Evolutionary conservation across 37 sponge, comb jelly and placozoan species (phyloP), one percentile per base, ranked within the genome.

Genomic region (Cladorhizidae sp.): DNA sequence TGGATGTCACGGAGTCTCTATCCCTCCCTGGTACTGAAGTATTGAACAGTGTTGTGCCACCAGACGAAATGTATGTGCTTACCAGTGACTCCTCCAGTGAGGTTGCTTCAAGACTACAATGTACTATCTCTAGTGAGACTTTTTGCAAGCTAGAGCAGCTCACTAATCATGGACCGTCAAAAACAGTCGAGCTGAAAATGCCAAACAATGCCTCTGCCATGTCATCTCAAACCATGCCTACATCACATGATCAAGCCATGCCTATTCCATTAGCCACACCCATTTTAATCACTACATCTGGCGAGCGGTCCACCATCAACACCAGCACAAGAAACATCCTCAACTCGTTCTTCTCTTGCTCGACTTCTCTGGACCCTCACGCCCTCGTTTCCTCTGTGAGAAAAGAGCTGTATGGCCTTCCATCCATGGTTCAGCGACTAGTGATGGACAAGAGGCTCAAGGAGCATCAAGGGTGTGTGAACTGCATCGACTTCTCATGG

Each of bases 381-480:
- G 23, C 22, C 54, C 3, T 11, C 3, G 77, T 70, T 40, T 42
- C 61, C 40, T 12, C 72, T 6, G 49, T 77, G 72, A 52, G 68
- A 36, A 32, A 29, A 41, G 22, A 37, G 1, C 56, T 54, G 28
- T 88, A 88, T 56, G 33, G 57, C 26, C 39, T 61, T 1, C 58
- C 33, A 15, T 89, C 89, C 0, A 57, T 81, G 32, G 90, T 86
- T 0, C 70, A 80, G 41, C 69, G 90, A 29, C 74, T 93, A 36
- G 58, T 5, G 2, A 45, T 90, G 69, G 79, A 85, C 64, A 83
- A 61, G 15, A 64, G 68, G 23, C 74, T 96, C 75, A 73, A 93
- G 58, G 76, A 55, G 42, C 89, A 93, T 49, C 58, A 88, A 3
- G 97, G 97, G 0, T 96, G 97, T 62, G 97, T 96, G 36, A 96